Percentiles rank a stretch among this genome's conserved stretches.
Conservation (phyloP, 2,113 vertebrate species). For the Emydura subglobosa region DNA sequence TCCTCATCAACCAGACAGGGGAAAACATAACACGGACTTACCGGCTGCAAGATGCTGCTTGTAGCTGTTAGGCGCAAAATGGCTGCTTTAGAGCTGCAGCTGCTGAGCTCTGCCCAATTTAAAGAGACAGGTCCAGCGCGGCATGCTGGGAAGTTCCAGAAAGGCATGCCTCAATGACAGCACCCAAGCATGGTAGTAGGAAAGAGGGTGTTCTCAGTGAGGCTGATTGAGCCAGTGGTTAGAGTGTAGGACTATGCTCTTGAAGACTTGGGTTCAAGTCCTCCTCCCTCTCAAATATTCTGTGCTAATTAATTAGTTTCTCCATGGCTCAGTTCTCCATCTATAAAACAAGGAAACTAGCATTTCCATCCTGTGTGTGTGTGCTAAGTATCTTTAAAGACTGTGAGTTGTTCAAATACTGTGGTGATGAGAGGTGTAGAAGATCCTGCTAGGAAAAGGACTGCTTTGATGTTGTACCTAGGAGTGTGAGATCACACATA, state of each 20-base stretch:
- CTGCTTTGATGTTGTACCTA: background rate
- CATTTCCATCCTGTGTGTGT: background rate
- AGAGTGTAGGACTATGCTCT: fast-evolving
- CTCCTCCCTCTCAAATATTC: background rate
- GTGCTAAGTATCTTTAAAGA: background rate
- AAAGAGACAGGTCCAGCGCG: fast-evolving
- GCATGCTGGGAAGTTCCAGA: background rate
- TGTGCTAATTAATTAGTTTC: background rate
- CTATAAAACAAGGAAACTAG: background rate
- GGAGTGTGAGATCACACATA: background rate
- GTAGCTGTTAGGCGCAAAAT: background rate
- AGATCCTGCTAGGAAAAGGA: background rate
- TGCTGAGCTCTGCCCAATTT: background rate
- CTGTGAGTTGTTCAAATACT: background rate
- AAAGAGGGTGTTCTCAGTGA: fast-evolving
- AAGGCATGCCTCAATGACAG: background rate
- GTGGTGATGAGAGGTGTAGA: background rate
- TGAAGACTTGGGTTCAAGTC: background rate
- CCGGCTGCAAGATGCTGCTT: background rate
- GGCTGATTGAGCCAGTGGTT: too few relatives aligned
- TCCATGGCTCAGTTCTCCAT: too few relatives aligned
- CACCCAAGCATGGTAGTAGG: background rate
- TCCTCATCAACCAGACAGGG: fast-evolving
- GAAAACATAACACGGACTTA: background rate
- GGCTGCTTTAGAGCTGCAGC: background rate